Conservation (phyloP, 1,140 invertebrate species). For the Calliopsis andreniformis region DNA sequence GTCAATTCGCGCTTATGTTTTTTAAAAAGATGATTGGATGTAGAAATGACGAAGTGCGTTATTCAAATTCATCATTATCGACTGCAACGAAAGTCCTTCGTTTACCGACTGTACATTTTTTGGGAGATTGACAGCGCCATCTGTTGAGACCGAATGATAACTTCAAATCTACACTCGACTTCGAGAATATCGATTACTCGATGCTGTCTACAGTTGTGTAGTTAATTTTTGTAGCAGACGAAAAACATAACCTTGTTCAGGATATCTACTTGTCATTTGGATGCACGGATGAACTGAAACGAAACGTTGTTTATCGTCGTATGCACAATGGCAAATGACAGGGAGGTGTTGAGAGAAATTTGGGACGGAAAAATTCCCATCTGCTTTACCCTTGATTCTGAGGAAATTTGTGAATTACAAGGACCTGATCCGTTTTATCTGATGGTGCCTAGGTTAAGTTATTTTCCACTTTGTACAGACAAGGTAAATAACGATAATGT, state of each 20-base stretch:
- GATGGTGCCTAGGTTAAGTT: slow-evolving; percentile 96
- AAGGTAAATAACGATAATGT: slow-evolving; percentile 85
- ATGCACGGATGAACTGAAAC: slow-evolving; percentile 14
- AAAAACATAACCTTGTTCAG: slow-evolving; percentile 31
- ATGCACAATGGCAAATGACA: slow-evolving; percentile 91
- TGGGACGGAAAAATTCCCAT: slow-evolving; percentile 97
- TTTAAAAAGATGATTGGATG: no score
- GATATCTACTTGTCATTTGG: neutral
- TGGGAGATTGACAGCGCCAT: no score
- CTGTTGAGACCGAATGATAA: no score
- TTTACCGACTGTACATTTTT: no score
- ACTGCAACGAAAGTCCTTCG: no score
- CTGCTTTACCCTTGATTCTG: slow-evolving; percentile 92
- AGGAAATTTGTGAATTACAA: slow-evolving; percentile 93
- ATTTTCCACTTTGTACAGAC: slow-evolving; percentile 97
- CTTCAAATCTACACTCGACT: no score
- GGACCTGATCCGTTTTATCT: slow-evolving; percentile 96
- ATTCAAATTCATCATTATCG: no score
- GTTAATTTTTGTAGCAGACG: slow-evolving; percentile 21
- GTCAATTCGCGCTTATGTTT: no score
- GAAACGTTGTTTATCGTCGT: neutral
- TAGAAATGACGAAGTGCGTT: no score
- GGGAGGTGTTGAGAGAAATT: slow-evolving; percentile 95
- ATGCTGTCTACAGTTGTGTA: no score
- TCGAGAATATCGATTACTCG: no score